phyloP scores from a whole-genome alignment of 2,888 invertebrate species.

The Hetaerina titia region DNA sequence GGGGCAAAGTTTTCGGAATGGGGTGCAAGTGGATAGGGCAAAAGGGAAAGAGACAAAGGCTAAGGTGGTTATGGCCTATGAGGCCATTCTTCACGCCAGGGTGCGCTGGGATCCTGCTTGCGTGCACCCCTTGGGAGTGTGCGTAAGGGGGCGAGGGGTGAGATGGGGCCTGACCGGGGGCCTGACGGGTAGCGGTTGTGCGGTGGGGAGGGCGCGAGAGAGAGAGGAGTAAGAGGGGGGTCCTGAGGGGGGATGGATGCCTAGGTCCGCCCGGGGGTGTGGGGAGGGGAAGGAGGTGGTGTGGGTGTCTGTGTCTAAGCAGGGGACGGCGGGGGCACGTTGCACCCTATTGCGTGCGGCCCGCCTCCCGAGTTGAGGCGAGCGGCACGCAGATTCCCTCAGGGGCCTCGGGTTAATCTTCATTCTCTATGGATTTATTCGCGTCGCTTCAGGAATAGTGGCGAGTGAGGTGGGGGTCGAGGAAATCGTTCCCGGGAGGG shows the following conservation, averaged over 20 bases:
- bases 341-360: slow-evolving; percentile 19
- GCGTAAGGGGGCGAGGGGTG: not conserved
- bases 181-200: not conserved
- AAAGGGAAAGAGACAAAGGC: slow-evolving; percentile 22
- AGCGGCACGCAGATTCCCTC: slow-evolving; percentile 58
- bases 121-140: not conserved
- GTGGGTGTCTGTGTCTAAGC: not conserved
- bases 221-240: not conserved
- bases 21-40: not conserved
- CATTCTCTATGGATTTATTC: slow-evolving; percentile 67
- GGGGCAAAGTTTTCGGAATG: not conserved
- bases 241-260: not conserved
- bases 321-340: not conserved
- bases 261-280: not conserved
- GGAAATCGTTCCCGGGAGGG: slow-evolving; percentile 19
- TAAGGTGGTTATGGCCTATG: slow-evolving; percentile 56
- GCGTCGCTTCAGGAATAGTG: slow-evolving; percentile 25
- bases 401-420: slow-evolving; percentile 49
- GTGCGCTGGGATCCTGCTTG: not conserved
- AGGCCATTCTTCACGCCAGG: slow-evolving; percentile 50
- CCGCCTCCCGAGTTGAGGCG: slow-evolving; percentile 33
- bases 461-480: not conserved
- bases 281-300: not conserved
- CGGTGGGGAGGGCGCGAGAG: not conserved
- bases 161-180: not conserved